A percentile compares a stretch with the other conserved stretches of the same genome.
phyloP scores from a whole-genome alignment of 1,140 invertebrate genomes.

The Cherax quadricarinatus region DNA sequence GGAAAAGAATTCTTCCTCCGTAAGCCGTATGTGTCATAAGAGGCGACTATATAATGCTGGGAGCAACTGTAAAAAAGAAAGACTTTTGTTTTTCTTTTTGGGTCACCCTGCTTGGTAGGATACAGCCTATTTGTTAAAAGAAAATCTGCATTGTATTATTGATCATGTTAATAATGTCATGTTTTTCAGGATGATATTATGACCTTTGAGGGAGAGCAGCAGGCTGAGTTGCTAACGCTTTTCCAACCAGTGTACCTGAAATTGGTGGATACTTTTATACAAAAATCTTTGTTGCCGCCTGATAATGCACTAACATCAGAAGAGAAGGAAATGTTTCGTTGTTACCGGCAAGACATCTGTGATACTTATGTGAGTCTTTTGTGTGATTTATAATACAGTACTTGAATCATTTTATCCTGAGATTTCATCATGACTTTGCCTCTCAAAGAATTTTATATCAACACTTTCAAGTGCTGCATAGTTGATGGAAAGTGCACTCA shows the following conservation, averaged over 20 bases:
- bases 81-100: too few relatives aligned
- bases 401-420: not conserved
- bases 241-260: constrained; percentile 72
- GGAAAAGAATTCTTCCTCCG: too few relatives aligned
- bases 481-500: too few relatives aligned
- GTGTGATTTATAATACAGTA: not conserved
- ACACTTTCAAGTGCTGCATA: too few relatives aligned
- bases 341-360: constrained; percentile 73
- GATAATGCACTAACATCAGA: constrained; percentile 68
- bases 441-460: too few relatives aligned
- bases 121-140: too few relatives aligned
- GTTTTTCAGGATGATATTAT: constrained; percentile 70
- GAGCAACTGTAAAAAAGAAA: too few relatives aligned
- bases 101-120: too few relatives aligned
- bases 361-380: constrained; percentile 72
- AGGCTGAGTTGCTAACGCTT: constrained; percentile 58
- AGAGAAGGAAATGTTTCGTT: constrained; percentile 72
- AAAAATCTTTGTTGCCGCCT: constrained; percentile 71
- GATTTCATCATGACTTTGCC: too few relatives aligned
- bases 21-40: too few relatives aligned
- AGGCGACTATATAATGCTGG: too few relatives aligned
- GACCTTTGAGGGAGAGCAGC: constrained; percentile 72
- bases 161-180: not conserved
- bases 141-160: too few relatives aligned
- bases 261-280: constrained; percentile 72